Conservation (phyloP, 2,797 vertebrate genomes). For the Vultur gryphus region DNA sequence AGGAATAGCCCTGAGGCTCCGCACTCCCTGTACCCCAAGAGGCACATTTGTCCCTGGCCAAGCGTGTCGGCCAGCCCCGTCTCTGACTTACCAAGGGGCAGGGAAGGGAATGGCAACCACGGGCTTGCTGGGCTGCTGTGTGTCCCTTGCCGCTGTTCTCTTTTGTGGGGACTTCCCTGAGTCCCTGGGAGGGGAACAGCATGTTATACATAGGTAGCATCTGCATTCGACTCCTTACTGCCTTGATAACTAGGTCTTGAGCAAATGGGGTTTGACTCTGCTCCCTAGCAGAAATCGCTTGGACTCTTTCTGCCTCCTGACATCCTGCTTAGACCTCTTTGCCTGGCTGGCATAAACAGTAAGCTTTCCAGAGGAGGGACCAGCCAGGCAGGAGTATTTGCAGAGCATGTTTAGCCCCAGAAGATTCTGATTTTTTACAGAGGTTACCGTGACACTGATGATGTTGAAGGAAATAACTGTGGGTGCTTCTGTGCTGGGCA, state of each 20-base stretch:
- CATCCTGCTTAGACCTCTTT: neutral
- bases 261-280: neutral
- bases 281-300: neutral
- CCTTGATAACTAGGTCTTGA: neutral
- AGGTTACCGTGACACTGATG: neutral
- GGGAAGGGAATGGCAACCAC: neutral
- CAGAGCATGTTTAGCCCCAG: neutral
- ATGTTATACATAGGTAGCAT: neutral
- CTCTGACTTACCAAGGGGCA: neutral
- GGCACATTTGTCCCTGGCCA: neutral
- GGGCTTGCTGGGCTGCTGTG: neutral
- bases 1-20: slow-evolving; percentile 33
- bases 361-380: neutral
- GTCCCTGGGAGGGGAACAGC: neutral
- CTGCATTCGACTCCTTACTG: neutral
- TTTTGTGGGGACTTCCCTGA: neutral
- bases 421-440: neutral
- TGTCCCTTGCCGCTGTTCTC: neutral
- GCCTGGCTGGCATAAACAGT: neutral
- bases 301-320: neutral
- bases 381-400: neutral
- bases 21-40: neutral
- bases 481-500: neutral
- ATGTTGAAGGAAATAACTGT: neutral
- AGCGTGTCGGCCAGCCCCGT: neutral